These are phyloP conservation scores for Uropetala carovei DNA, from an alignment of 2,888 invertebrate genomes.

Conservation along the genomic window DNA sequence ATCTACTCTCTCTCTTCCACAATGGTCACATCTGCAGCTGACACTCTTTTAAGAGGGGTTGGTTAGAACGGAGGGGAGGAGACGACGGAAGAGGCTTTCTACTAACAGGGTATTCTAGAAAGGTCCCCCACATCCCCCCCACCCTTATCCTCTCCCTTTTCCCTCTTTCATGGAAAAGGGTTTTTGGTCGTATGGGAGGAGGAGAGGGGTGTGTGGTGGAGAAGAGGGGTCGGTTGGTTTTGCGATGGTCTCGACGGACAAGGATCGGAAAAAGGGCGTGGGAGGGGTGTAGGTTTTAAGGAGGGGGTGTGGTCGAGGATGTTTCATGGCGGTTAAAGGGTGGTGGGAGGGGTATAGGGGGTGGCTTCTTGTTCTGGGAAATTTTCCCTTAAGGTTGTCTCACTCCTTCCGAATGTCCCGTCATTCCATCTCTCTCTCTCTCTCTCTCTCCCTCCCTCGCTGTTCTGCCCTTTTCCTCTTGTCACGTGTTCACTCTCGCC, in stretches of 20 bases:
- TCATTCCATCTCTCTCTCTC: not conserved
- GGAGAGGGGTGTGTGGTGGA: too few species aligned
- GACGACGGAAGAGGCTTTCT: not conserved
- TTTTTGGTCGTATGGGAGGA: too few species aligned
- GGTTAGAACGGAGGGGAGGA: not conserved
- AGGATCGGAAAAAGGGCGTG: not conserved
- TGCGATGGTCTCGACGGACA: not conserved
- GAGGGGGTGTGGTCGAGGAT: constrained; percentile 22
- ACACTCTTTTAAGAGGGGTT: constrained; percentile 56
- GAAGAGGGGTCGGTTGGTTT: not conserved
- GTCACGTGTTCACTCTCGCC: not conserved
- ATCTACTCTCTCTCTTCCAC: not conserved
- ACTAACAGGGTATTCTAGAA: not conserved
- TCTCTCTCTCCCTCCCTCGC: not conserved
- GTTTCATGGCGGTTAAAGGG: constrained; percentile 45
- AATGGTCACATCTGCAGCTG: constrained; percentile 40
- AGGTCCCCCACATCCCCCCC: constrained; percentile 10
- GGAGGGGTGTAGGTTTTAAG: not conserved
- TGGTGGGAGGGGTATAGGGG: not conserved
- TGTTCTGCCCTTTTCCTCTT: too few species aligned
- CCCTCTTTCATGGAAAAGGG: constrained; percentile 36
- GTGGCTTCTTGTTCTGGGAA: constrained; percentile 1
- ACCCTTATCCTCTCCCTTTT: not conserved
- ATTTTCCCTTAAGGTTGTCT: not conserved
- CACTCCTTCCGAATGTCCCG: not conserved